Evolutionary conservation across 92 coral and sea anemone species (phyloP).

Genomic region (Epizoanthus scotinus): DNA sequence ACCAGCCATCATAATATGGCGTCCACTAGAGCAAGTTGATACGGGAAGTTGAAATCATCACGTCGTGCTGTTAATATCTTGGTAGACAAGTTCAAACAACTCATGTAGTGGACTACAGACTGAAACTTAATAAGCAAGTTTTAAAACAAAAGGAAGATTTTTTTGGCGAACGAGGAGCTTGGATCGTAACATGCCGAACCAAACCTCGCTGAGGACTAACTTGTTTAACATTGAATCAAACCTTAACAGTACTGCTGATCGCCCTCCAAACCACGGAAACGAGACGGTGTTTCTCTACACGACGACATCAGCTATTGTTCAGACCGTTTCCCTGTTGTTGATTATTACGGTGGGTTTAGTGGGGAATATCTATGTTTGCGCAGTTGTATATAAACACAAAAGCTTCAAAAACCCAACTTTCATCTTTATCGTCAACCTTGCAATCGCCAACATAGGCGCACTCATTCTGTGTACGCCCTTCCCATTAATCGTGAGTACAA

Average conservation of each 20-base stretch:
- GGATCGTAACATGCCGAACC: neutral
- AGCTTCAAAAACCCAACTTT: constrained; percentile 78
- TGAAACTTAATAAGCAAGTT: no score
- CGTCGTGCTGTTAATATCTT: no score
- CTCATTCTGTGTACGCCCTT: constrained; percentile 73
- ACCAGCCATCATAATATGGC: no score
- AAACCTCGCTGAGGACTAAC: neutral
- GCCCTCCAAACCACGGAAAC: neutral
- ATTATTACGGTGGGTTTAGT: constrained; percentile 57
- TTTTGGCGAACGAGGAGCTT: neutral
- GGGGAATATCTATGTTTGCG: constrained; percentile 67
- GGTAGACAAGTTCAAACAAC: no score
- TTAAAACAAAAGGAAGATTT: no score
- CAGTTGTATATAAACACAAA: constrained; percentile 60
- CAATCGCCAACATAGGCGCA: constrained; percentile 77
- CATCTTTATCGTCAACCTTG: constrained; percentile 70
- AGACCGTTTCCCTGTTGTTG: constrained; percentile 55
- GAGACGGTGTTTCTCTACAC: constrained; percentile 46
- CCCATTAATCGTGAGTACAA: constrained; percentile 61
- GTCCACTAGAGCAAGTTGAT: no score
- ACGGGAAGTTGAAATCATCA: no score
- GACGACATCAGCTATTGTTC: constrained; percentile 48
- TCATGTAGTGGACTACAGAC: no score
- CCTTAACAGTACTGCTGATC: neutral
- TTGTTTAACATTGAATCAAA: neutral